Evolutionary conservation across 2,797 vertebrate genomes (phyloP), one percentile per base, ranked within the genome.

Genomic region (Sciurus vulgaris): DNA sequence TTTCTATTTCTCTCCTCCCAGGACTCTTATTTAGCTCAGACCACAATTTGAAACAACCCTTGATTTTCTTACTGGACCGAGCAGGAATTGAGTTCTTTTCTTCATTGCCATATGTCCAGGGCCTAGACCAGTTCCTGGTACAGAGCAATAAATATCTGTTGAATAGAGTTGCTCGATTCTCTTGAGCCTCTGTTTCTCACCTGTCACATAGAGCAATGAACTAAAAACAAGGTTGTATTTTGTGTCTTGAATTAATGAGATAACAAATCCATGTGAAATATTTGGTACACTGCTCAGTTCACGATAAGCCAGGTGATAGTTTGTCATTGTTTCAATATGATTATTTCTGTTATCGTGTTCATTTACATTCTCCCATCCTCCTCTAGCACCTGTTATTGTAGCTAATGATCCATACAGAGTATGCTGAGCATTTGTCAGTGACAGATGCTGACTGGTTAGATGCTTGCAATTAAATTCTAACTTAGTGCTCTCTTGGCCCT

Each of bases 401-500:
- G 28, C 61, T 89, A n/a, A 24, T 17, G 63, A 69, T 86, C 78
- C 22, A n/a, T 81, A 59, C 54, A 38, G 38, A 69, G 54, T 44
- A 15, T 63, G 28, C 15, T 3, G 51, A 67, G 4, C 35, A 9
- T 61, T 88, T 35, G 38, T 20, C 24, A n/a, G 13, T 69, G 59
- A 79, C 49, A 47, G 86, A 54, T 47, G 38, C 56, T 61, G 38
- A 33, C 13, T 44, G 20, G 56, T 56, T 41, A 74, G 82, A 63
- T 56, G 61, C 13, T 78, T 54, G 67, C 10, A 6, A 13, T 90
- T 73, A 49, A 73, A 28, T 76, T 35, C 93, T 97, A 91, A 97
- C 78, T 56, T 41, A 14, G 67, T 97, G 96, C 94, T 97, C 61
- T 97, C 72, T 90, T 96, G 14, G 65, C 67, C 74, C 30, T 97